Base-by-base conservation (phyloP, 1,140 invertebrate species). In the Saccostrea cuccullata region DNA sequence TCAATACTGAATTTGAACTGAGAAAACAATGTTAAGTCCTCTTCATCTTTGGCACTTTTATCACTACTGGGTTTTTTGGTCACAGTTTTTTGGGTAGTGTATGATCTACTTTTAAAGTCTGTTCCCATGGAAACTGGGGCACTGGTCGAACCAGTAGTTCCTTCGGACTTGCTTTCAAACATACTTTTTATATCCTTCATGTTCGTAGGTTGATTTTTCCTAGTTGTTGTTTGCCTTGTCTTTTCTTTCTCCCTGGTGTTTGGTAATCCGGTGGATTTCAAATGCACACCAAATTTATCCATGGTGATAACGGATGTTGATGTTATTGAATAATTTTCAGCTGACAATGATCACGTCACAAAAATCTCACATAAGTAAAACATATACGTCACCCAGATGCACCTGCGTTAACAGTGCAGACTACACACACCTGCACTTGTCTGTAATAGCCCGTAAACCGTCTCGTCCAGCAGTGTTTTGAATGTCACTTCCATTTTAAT, bases 261-360 rank as follows among this genome's bases (percentile, higher is more conserved):
- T 77, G 70, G 8, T 77, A 77, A 77, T 36, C 30, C 70, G 0
- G 70, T 77, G 70, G 23, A 36, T 30, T 77, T 77, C 30, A 77
- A 77, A 26, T 77, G 70, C 30, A 77, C 70, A 15, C 70, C 70
- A 77, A 77, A 77, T 77, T 77, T 77, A 77, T 77, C 70, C 70
- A 77, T 77, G 30, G 17, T 77, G 30, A 77, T 36, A 8, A 13
- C 23, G 26, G 13, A 47, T 47, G 9, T 47, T 47, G 47, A 47
- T 47, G 47, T 30, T 36, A 12, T 30, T 36, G 30, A 77, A 77
- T 15, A 64, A 64, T 64, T 64, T 36, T 30, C 26, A 36, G 26
- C 15, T 77, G 15, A 77, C 5, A 36, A 77, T 30, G 70, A 77
- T 77, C 70, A 77, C 70, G 26, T 36, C 58, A 64, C 58, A 36